Base-by-base conservation (phyloP, 2,113 vertebrate genomes). In the Beaufortia kweichowensis region DNA sequence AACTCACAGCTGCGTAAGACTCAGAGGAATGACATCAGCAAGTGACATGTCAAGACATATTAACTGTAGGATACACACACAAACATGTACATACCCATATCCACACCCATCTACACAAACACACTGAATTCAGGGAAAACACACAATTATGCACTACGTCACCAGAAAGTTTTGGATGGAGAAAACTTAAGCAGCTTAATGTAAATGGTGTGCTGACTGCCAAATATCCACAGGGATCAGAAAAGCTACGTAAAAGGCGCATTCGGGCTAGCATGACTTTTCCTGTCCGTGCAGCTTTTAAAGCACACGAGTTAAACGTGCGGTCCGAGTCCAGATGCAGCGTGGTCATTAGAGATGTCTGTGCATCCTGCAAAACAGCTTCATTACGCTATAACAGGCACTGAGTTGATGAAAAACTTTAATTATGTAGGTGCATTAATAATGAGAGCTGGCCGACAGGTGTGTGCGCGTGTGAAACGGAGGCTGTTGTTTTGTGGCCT, bases 401-500 rank as follows among this genome's bases (percentile, higher is more conserved):
- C 41, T 57, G 53, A 41, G 59, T 50, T 72, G 39, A 79, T 66
- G 65, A 79, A 82, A 35, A 66, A 72, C 66, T 76, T 75, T 79
- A 66, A 79, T 35, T 24, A 75, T 19, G 57, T 53, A 64, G 46
- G 61, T 33, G 15, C 35, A 59, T 59, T 72, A 59, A 59, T 60
- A 24, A 12, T 1, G 43, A 67, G 33, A 39, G 15, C 19, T 41
- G 55, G 17, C 21, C 53, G 8, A 28, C 55, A 72, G 55, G 31
- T 56, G 53, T 60, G 35, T 28, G 70, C 3, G 70, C 14, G 28
- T 48, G 65, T 19, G 43, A 59, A 64, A 76, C 9, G 9, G 55
- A 77, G 46, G 75, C 67, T 70, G 71, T 62, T 50, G 77, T 68
- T 62, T 69, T 60, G 48, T 41, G 61, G 61, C 61, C 67, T 24